phyloP scores from a whole-genome alignment of 2,888 invertebrate species.

The Helicoverpa assulta region DNA sequence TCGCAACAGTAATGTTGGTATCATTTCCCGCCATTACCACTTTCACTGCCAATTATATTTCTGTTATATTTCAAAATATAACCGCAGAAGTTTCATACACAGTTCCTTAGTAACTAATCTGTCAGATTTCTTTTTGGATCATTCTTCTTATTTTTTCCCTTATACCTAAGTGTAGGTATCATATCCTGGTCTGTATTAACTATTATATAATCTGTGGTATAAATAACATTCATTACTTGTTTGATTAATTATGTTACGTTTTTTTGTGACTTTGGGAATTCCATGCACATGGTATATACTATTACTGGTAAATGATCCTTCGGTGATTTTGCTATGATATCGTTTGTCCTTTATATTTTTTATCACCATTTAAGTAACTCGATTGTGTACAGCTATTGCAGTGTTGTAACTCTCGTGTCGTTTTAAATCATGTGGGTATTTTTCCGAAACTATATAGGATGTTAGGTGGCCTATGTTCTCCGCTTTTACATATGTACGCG shows the following conservation, averaged over 20 bases:
- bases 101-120: not conserved
- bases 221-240: too few relatives aligned
- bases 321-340: slow-evolving; percentile 11
- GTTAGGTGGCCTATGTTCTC: not conserved
- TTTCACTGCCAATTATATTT: slow-evolving; percentile 43
- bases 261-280: too few relatives aligned
- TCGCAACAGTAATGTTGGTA: slow-evolving; percentile 21
- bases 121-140: too few relatives aligned
- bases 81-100: slow-evolving; percentile 14
- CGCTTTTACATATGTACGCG: not conserved
- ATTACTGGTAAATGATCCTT: not conserved
- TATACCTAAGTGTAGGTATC: too few relatives aligned
- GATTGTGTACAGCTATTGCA: slow-evolving; percentile 24
- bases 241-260: too few relatives aligned
- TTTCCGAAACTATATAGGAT: too few relatives aligned
- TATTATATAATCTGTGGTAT: too few relatives aligned
- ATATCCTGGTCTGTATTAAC: too few relatives aligned
- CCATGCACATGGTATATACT: too few relatives aligned
- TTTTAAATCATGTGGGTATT: not conserved
- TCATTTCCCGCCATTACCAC: slow-evolving; percentile 31
- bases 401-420: not conserved
- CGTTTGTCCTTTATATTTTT: slow-evolving; percentile 14
- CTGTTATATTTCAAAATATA: not conserved
- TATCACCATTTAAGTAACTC: slow-evolving; percentile 20
- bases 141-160: too few relatives aligned